phyloP scores from a whole-genome alignment of 2,888 invertebrate genomes.

The Scelioninae gen. 2 region DNA sequence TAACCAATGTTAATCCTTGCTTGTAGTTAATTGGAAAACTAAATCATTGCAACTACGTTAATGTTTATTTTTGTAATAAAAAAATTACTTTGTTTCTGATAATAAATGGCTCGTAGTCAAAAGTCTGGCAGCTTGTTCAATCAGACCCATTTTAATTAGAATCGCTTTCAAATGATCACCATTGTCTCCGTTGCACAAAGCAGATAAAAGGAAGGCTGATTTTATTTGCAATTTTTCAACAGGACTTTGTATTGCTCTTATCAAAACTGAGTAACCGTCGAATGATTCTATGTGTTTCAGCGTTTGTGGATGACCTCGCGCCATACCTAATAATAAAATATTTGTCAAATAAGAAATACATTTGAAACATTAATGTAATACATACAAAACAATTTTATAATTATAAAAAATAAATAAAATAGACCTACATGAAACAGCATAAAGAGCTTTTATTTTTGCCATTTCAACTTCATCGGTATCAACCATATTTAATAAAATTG shows the following conservation, averaged over 20 bases:
- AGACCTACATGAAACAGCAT: constrained; percentile 83
- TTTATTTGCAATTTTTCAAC: constrained; percentile 82
- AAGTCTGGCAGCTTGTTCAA: constrained; percentile 70
- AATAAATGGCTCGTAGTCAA: constrained; percentile 65
- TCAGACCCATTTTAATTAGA: constrained; percentile 72
- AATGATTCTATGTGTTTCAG: constrained; percentile 79
- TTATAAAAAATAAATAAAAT: too few species aligned
- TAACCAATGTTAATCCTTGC: too few species aligned
- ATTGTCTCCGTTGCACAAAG: constrained; percentile 76
- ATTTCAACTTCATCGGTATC: constrained; percentile 77
- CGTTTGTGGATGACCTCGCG: constrained; percentile 80
- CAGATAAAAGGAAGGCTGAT: constrained; percentile 83
- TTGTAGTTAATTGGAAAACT: neutral
- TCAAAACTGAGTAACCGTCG: constrained; percentile 82
- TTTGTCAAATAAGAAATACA: too few species aligned
- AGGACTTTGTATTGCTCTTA: constrained; percentile 78
- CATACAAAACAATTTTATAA: too few species aligned
- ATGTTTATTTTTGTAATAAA: neutral
- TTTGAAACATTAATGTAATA: too few species aligned
- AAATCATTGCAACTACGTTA: too few species aligned
- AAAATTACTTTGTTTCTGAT: constrained; percentile 69
- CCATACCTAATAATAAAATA: constrained; percentile 77
- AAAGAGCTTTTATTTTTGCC: constrained; percentile 83
- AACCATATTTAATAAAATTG: constrained; percentile 79
- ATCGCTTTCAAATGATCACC: constrained; percentile 65